phyloP scores from a whole-genome alignment of 2,797 vertebrate species.

The Anguilla obscura region DNA sequence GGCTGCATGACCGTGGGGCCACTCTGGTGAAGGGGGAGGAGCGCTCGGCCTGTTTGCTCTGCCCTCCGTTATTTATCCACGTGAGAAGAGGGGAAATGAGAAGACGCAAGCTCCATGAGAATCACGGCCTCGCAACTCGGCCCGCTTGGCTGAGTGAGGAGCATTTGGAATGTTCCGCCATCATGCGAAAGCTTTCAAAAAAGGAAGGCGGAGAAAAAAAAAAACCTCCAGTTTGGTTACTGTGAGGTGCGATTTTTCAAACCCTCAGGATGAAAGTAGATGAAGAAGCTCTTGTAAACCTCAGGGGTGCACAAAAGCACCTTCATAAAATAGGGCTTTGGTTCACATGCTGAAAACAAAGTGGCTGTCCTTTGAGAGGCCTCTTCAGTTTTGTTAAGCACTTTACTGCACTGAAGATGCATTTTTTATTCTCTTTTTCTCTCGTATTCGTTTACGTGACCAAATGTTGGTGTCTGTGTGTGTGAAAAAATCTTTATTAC shows the following conservation, averaged over 20 bases:
- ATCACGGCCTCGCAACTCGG: constrained; percentile 61
- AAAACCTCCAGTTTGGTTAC: constrained; percentile 49
- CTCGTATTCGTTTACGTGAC: neutral
- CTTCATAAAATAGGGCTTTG: constrained; percentile 48
- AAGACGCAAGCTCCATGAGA: constrained; percentile 60
- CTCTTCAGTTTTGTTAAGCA: constrained; percentile 28
- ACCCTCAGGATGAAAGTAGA: constrained; percentile 71
- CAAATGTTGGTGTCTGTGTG: constrained; percentile 22
- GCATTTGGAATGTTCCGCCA: constrained; percentile 60
- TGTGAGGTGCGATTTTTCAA: constrained; percentile 68
- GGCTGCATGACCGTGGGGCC: neutral
- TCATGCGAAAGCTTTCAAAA: constrained; percentile 41
- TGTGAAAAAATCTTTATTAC: neutral
- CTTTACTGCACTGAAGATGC: constrained; percentile 36
- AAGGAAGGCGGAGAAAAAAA: neutral
- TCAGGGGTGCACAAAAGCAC: constrained; percentile 57
- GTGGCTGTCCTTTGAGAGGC: constrained; percentile 22
- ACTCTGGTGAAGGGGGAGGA: neutral
- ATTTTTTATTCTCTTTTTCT: constrained; percentile 10
- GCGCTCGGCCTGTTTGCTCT: constrained; percentile 36
- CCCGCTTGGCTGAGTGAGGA: constrained; percentile 57
- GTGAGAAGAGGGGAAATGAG: constrained; percentile 60
- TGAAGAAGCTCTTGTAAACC: constrained; percentile 72
- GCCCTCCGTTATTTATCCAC: constrained; percentile 66
- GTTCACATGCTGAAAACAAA: constrained; percentile 29